Percentiles rank a stretch among this genome's conserved stretches.
These are phyloP conservation scores for Tetramorium alpestre DNA, from an alignment of 1,140 invertebrate genomes.

Conservation along the genomic window DNA sequence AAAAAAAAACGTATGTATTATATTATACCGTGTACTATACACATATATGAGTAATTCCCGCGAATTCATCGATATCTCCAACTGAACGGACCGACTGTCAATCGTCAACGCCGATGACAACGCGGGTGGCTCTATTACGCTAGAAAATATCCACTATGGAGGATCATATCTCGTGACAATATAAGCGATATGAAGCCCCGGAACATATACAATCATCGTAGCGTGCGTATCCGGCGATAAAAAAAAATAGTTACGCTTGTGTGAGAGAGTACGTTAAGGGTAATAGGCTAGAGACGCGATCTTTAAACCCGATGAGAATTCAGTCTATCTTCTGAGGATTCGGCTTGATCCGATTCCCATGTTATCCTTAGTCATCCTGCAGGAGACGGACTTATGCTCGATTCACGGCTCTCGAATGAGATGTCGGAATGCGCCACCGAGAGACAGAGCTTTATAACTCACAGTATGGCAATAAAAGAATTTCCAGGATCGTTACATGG, in stretches of 20 bases:
- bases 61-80: slow-evolving; percentile 47
- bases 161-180: slow-evolving; percentile 71
- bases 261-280: slow-evolving; percentile 51
- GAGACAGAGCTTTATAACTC: slow-evolving; percentile 15
- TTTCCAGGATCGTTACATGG: neutral
- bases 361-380: slow-evolving; percentile 30
- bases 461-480: slow-evolving; percentile 11
- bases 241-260: slow-evolving; percentile 64
- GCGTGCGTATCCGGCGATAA: slow-evolving; percentile 47
- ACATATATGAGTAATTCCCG: slow-evolving; percentile 20
- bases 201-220: slow-evolving; percentile 48
- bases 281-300: slow-evolving; percentile 43
- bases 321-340: slow-evolving; percentile 12
- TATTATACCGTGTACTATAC: slow-evolving; percentile 58
- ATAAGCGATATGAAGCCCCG: slow-evolving; percentile 49
- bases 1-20: slow-evolving; percentile 55
- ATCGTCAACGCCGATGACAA: slow-evolving; percentile 7
- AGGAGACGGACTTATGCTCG: slow-evolving; percentile 55
- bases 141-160: slow-evolving; percentile 49
- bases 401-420: slow-evolving; percentile 48
- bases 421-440: slow-evolving; percentile 32
- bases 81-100: slow-evolving; percentile 41
- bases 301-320: slow-evolving; percentile 17
- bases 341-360: slow-evolving; percentile 55
- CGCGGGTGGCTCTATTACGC: slow-evolving; percentile 49